phyloP scores from a whole-genome alignment of 2,797 vertebrate species.

The Peromyscus eremicus region DNA sequence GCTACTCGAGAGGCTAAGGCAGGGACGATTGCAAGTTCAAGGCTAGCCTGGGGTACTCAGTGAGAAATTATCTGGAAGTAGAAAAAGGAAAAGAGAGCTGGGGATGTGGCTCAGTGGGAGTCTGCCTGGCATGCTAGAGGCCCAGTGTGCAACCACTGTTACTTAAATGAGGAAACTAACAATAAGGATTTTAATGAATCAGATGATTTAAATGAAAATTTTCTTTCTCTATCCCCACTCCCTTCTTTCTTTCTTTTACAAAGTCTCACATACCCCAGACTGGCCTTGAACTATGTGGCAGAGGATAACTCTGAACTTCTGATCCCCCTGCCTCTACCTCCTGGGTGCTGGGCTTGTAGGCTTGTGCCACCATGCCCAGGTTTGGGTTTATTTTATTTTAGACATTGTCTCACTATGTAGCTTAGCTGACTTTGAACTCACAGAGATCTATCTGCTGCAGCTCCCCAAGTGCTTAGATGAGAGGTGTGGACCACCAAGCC shows the following conservation, averaged over 20 bases:
- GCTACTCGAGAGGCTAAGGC: not conserved
- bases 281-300: not conserved
- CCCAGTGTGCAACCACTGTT: not conserved
- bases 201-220: not conserved
- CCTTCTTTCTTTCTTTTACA: not conserved
- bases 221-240: not conserved
- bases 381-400: not conserved
- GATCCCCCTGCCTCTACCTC: not conserved
- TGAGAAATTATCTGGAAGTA: not conserved
- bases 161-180: not conserved
- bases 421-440: not conserved
- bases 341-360: not conserved
- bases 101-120: not conserved
- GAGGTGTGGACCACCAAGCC: not conserved
- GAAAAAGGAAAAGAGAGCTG: not conserved
- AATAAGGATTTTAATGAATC: not conserved
- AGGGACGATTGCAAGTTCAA: not conserved
- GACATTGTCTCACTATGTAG: not conserved
- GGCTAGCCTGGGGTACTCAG: not conserved
- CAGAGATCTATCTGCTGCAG: not conserved
- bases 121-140: no score
- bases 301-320: not conserved
- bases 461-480: not conserved
- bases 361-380: no score
- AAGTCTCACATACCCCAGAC: not conserved